Evolutionary conservation across 2,797 vertebrate species (phyloP), one percentile per base, ranked within the genome.

Genomic region (Lithobates pipiens): DNA sequence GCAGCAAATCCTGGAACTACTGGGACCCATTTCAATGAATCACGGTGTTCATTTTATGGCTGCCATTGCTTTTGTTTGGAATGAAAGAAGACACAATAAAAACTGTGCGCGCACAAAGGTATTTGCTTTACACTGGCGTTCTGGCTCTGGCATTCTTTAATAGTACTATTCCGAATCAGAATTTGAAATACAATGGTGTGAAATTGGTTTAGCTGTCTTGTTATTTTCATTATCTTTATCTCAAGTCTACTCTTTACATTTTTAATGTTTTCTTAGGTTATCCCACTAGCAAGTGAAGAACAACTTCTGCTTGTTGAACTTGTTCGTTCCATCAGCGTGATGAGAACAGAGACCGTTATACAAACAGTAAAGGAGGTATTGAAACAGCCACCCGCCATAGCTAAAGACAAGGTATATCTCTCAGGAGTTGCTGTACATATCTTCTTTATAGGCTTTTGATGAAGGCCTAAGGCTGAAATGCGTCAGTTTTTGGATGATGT

Each of bases 1-100:
- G 71, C 98, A 99, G 89, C 98, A 99, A 92, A 99, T 99, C 86
- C 93, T 99, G 2, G 98, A 99, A 91, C 95, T 99, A 65, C 88
- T 99, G 83, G 98, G 98, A 18, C 98, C 98, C 9, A 99, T 99
- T 92, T 99, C 98, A 88, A 99, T 99, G 98, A 98, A 99, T 93
- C 98, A 99, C 0, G 98, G 98, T 0, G 96, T 98, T 89, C 97
- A 99, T 88, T 99, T 99, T 90, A 99, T 99, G 98, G 98, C 98
- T 89, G 98, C 98, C n/a, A 96, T 99, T 85, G 98, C 98, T 0
- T 99, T 98, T 83, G 98, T 99, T 39, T 99, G 98, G 98, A 99
- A 99, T 89, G 98, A 99, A 92, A 96, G 98, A 91, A 98, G 95
- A 86, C 96, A 95, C 83, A 93, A 93, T 83, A 98, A 97, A 92